Evolutionary conservation across 2,797 vertebrate genomes (phyloP), one percentile per base, ranked within the genome.

Genomic region (Serranus cabrilla): DNA sequence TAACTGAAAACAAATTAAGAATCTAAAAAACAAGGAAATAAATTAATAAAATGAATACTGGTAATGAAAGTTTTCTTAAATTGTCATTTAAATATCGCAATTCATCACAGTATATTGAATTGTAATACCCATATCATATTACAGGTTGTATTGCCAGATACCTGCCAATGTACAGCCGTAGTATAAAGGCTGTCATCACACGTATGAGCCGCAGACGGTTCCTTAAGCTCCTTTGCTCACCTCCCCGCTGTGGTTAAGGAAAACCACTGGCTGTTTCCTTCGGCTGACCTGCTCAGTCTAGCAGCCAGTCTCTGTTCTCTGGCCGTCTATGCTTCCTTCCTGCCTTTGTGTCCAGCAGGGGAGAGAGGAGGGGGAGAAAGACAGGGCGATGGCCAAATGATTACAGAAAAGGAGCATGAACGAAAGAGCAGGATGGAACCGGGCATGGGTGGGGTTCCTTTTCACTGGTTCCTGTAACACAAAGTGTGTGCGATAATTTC

Each of bases 271-370:
- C 79, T 71, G 81, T 81, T 92, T 90, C 88, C 91, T 87, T 39
- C 10, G 16, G 39, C 64, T 79, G 87, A 87, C 87, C 87, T 45
- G 25, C 79, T 82, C 83, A 10, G 56, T 73, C 70, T 77, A 66
- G 60, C 71, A 71, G 65, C 60, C 79, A 40, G 77, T 64, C 83
- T 86, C 81, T 80, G 59, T 63, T 88, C 81, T 74, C 68, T 55
- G 62, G 65, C 65, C 43, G 42, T 76, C 71, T 66, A 34, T 18
- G 52, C 82, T 94, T 94, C 93, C 94, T 94, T 95, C 94, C 94
- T 89, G 83, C 87, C 85, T 94, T 95, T 95, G 94, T 94, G 88
- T 93, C 84, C 83, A 80, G 75, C 37, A 2, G 76, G 17, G 59
- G 60, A 17, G 39, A 12, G 49, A 40, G 63, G 46, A n/a, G 43